A percentile compares a stretch with the other conserved stretches of the same genome.
phyloP scores from a whole-genome alignment of 2,888 invertebrate species.

The Leptura quadrifasciata region DNA sequence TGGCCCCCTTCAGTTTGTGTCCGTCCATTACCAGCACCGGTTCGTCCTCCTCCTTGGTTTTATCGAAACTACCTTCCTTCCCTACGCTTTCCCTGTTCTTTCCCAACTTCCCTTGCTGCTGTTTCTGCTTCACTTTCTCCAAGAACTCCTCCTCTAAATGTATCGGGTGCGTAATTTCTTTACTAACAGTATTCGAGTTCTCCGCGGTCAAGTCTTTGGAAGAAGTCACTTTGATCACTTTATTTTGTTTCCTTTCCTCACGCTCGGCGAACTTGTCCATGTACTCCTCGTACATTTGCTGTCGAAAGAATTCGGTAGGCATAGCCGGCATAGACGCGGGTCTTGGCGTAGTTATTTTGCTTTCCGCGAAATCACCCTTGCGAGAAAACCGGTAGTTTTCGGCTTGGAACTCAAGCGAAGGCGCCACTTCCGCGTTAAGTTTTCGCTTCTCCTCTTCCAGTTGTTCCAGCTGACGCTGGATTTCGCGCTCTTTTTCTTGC shows the following conservation, averaged over 20 bases:
- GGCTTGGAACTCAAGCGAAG: slow-evolving; percentile 73
- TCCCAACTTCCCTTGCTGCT: slow-evolving; percentile 75
- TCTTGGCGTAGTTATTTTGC: slow-evolving; percentile 48
- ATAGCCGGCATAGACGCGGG: slow-evolving; percentile 71
- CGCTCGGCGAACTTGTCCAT: slow-evolving; percentile 86
- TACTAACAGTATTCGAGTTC: slow-evolving; percentile 41
- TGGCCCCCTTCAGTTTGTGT: slow-evolving; percentile 78
- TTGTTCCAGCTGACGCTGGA: slow-evolving; percentile 80
- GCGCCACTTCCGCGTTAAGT: slow-evolving; percentile 68
- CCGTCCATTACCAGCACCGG: slow-evolving; percentile 80
- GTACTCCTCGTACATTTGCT: slow-evolving; percentile 91
- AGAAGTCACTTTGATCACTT: slow-evolving; percentile 86
- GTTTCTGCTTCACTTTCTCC: slow-evolving; percentile 82
- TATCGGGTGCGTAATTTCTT: slow-evolving; percentile 73
- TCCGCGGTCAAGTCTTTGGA: slow-evolving; percentile 56
- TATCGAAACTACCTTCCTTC: slow-evolving; percentile 37
- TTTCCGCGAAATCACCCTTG: slow-evolving; percentile 74
- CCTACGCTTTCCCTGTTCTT: slow-evolving; percentile 60
- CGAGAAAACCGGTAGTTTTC: slow-evolving; percentile 73
- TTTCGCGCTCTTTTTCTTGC: slow-evolving; percentile 80
- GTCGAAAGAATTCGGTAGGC: slow-evolving; percentile 83
- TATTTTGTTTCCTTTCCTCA: slow-evolving; percentile 85
- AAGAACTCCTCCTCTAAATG: slow-evolving; percentile 86
- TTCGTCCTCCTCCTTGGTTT: slow-evolving; percentile 60
- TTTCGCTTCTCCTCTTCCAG: slow-evolving; percentile 77